Evolutionary conservation across 2,113 vertebrate species (phyloP).

Genomic region (Sinocyclocheilus grahami): DNA sequence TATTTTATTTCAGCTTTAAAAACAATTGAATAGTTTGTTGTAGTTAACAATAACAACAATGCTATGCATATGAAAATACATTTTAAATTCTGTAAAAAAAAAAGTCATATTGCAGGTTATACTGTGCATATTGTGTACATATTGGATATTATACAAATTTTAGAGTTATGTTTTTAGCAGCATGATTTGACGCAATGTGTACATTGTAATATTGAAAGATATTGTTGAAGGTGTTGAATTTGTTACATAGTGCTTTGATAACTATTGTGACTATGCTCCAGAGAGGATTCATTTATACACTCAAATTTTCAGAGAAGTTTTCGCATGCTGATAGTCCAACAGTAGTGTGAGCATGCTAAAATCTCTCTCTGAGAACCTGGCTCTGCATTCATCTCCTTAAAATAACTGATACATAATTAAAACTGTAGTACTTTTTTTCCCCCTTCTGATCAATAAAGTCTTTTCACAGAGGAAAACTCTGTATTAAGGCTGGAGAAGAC

Average conservation of each 20-base stretch:
- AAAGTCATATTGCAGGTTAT: too few relatives aligned
- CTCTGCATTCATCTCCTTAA: neutral
- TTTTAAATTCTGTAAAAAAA: too few relatives aligned
- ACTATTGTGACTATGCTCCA: neutral
- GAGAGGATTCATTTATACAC: neutral
- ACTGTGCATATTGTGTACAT: too few relatives aligned
- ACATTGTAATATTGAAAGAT: too few relatives aligned
- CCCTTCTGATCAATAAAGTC: too few relatives aligned
- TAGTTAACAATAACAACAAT: too few relatives aligned
- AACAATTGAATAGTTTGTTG: neutral
- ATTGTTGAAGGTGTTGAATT: neutral
- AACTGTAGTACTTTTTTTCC: neutral
- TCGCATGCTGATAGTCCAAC: neutral
- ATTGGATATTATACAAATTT: too few relatives aligned
- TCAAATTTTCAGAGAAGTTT: neutral
- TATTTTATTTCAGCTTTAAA: neutral
- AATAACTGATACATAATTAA: neutral
- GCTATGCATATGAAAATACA: too few relatives aligned
- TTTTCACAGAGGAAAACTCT: neutral
- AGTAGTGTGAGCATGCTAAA: neutral
- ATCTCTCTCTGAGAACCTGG: neutral
- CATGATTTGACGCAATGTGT: too few relatives aligned
- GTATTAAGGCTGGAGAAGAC: neutral
- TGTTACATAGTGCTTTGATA: neutral
- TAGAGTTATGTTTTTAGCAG: neutral